Base-by-base conservation (phyloP, 2,888 invertebrate genomes). In the Galerucella calmariensis region DNA sequence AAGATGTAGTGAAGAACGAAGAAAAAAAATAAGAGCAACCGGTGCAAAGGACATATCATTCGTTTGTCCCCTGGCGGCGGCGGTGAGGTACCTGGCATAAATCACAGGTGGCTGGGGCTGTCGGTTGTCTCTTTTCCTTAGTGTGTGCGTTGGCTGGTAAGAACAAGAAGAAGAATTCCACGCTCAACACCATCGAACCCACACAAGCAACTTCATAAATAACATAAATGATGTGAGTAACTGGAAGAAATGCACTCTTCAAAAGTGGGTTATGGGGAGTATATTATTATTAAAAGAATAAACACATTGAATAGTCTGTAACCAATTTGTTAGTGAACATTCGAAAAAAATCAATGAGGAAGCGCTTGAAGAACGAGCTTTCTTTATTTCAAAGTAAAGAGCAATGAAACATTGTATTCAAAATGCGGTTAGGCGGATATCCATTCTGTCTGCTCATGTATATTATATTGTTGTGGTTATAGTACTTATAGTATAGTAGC, bases 141-240 rank as follows among this genome's bases (percentile, higher is more conserved):
- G 20, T 70, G 70, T 58, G 67, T 44, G 70, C 67, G 67, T 44
- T 67, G 62, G 82, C 82, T 81, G 82, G 81, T 76, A 80, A 77
- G 77, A 73, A 74, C 78, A 80, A 78, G 75, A 77, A 78, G 77
- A 80, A 78, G 82, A 82, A 83, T 83, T 83, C 80, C 79, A 82
- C 81, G 80, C 74, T 78, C 75, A 75, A 80, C 81, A 78, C 80
- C 79, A 76, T 69, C 16, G 81, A 83, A 82, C 83, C 83, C 83
- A 83, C 83, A 83, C 83, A 82, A 80, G 79, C 80, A 79, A 82
- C 80, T 80, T 79, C 80, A 83, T 83, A 83, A 82, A 83, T 83
- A 75, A 75, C 80, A 81, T 61, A 58, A 61, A 24, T 35, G 67
- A 63, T 67, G 65, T 73, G 73, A 75, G 67, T 69, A 70, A 73